Evolutionary conservation across 2,113 vertebrate genomes (phyloP), one percentile per base, ranked within the genome.

Genomic region (Cyphomyrus plagiostoma): DNA sequence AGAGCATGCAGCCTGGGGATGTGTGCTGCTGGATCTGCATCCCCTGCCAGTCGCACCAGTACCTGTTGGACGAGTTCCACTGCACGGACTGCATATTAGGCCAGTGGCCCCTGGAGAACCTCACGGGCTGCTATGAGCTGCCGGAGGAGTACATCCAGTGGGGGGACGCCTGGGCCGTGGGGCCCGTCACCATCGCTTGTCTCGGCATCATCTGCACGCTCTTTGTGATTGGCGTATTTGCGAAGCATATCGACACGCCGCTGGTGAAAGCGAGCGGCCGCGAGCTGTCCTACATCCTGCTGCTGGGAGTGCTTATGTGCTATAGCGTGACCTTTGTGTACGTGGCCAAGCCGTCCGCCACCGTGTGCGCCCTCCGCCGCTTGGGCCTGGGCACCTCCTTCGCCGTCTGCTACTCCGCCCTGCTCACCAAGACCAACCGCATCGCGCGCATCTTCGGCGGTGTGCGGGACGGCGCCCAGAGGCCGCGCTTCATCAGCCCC

Each of bases 1-100:
- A 99, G 94, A 99, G 98, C 53, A 97, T 98, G 96, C 98, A 99
- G 93, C 98, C 98, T 0, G 98, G 98, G 0, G 98, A 99, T 10
- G 98, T 98, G 30, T 99, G 98, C 94, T 99, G 98, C 93, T 99
- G 98, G 98, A 97, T 99, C 93, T 99, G 98, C 92, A 99, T 98
- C 52, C 96, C 98, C 1, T 99, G 98, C 93, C 98, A 99, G 92
- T 94, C 98, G 35, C 97, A 97, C 0, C 97, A 99, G 94, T 99
- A 97, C 91, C 92, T 99, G 90, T 94, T 96, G 48, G 98, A 99
- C 1, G 98, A 98, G 92, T 98, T 99, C 94, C 98, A 97, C 84
- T 99, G 98, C 46, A 96, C 96, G 56, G 98, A 99, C 94, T 99
- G 98, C 0, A 97, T 97, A 35, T 97, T 98, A 0, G 98, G 98